A percentile compares a stretch with the other conserved stretches of the same genome.
phyloP scores from a whole-genome alignment of 2,888 invertebrate genomes.

The Troides aeacus region DNA sequence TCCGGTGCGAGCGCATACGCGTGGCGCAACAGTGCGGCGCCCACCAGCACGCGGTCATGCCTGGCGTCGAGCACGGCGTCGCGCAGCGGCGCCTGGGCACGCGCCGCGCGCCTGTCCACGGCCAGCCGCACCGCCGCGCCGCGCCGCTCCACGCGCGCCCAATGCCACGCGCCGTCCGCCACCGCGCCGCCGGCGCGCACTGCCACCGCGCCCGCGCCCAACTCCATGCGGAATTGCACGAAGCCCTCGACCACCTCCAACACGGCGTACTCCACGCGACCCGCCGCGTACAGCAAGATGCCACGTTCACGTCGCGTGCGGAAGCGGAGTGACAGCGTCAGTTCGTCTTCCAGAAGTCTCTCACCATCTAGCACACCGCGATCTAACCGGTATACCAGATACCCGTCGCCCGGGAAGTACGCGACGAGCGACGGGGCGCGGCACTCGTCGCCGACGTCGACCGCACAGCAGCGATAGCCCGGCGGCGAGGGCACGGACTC shows the following conservation, averaged over 20 bases:
- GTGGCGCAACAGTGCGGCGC: conserved; percentile 89
- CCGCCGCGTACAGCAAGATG: conserved; percentile 91
- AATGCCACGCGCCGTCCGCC: conserved; percentile 83
- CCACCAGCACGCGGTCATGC: conserved; percentile 90
- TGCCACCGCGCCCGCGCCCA: conserved; percentile 94
- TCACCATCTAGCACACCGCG: conserved; percentile 81
- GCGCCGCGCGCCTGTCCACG: conserved; percentile 90
- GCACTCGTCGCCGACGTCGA: conserved; percentile 86
- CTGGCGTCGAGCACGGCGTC: conserved; percentile 91
- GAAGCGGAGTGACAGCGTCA: conserved; percentile 88
- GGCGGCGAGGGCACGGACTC: conserved; percentile 82
- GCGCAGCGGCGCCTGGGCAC: conserved; percentile 83
- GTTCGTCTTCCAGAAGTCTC: conserved; percentile 88
- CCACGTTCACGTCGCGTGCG: conserved; percentile 90
- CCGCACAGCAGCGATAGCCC: conserved; percentile 87
- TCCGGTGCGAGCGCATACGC: conserved; percentile 83
- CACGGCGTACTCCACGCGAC: conserved; percentile 93
- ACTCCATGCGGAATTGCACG: conserved; percentile 93
- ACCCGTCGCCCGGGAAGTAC: conserved; percentile 83
- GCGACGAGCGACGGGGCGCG: conserved; percentile 84
- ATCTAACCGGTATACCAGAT: conserved; percentile 86
- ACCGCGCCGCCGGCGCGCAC: conserved; percentile 83
- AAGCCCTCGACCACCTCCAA: conserved; percentile 91
- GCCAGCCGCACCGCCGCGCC: conserved; percentile 88
- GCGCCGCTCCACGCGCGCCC: conserved; percentile 89